Evolutionary conservation across 2,113 vertebrate genomes (phyloP), one percentile per base, ranked within the genome.

Genomic region (Hippocampus comes): DNA sequence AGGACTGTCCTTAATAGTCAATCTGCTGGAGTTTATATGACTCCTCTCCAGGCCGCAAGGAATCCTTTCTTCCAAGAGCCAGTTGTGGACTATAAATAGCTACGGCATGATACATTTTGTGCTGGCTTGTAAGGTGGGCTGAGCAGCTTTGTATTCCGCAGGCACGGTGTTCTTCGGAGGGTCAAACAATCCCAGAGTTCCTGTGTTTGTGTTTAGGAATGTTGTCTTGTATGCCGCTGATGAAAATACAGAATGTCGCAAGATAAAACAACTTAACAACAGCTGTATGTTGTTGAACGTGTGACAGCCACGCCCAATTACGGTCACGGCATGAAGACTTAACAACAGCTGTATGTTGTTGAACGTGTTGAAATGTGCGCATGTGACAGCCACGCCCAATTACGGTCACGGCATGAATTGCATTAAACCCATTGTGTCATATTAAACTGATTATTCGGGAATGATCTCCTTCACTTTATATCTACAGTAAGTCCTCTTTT

Each of bases 131-230:
- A 34, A 61, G 59, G 59, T 61, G 27, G 27, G 27, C 59, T 61
- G 59, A 61, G 15, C 59, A 61, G 59, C 15, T 59, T 59, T 59
- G 56, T 25, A 27, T 59, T 59, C 56, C 11, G 56, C 56, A 59
- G 48, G 4, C 51, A n/a, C 51, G 21, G 9, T 61, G 7, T 61
- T 61, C 59, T 34, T 48, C 9, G 21, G 53, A 11, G 53, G 20
- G 53, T n/a, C 67, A 70, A 88, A 79, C 77, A 84, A 83, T 85
- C 60, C 70, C 71, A 60, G 65, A 72, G 83, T 91, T 92, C 88
- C 90, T 90, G 84, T 38, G 63, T 91, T 91, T 91, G 89, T 91
- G 70, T 74, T 61, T 60, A 85, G 88, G 90, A 91, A 92, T 90
- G 86, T 78, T 73, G 59, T 82, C 46, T 84, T 87, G 71, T 71